Evolutionary conservation across 2,797 vertebrate genomes (phyloP), one percentile per base, ranked within the genome.

Genomic region (Coregonus ussuriensis): DNA sequence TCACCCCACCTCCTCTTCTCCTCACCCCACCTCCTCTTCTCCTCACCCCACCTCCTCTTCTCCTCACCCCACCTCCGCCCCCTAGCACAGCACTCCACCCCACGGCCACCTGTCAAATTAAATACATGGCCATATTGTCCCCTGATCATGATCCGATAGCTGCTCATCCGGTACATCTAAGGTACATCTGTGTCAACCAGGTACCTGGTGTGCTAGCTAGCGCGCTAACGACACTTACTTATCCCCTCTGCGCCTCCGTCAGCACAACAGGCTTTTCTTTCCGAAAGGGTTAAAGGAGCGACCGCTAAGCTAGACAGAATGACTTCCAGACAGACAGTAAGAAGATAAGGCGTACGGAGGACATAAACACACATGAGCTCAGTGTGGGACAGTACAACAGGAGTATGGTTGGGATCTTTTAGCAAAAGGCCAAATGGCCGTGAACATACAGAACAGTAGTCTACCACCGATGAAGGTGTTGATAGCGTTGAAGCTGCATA

Each of bases 401-500:
- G 33, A 77, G 79, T 35, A 51, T 6, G 5, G n/a, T 70, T 15
- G 16, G 56, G 6, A 67, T 11, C 18, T 4, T 0, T n/a, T 11
- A 4, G 62, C 70, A 6, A n/a, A 62, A 56, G 68, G 29, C 41
- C 53, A 51, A 1, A 93, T 93, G 90, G 91, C 92, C 21, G 77
- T 91, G 72, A 92, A 92, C 88, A 86, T 91, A 31, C 68, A 87
- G 62, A 84, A 85, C 18, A 76, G 79, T 7, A 1, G 66, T 53
- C 81, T 90, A 41, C 88, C 88, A 13, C 85, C 88, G 0, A 21
- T 91, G 79, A 92, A 89, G 81, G 74, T 93, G 79, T 81, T 92
- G 62, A 54, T 93, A 83, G 91, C 89, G 41, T 94, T 93, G 91
- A 95, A 93, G 89, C 80, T 91, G 16, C 91, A 92, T 41, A 79